Evolutionary conservation across 2,113 vertebrate species (phyloP), one percentile per base, ranked within the genome.

Genomic region (Tinamus guttatus): DNA sequence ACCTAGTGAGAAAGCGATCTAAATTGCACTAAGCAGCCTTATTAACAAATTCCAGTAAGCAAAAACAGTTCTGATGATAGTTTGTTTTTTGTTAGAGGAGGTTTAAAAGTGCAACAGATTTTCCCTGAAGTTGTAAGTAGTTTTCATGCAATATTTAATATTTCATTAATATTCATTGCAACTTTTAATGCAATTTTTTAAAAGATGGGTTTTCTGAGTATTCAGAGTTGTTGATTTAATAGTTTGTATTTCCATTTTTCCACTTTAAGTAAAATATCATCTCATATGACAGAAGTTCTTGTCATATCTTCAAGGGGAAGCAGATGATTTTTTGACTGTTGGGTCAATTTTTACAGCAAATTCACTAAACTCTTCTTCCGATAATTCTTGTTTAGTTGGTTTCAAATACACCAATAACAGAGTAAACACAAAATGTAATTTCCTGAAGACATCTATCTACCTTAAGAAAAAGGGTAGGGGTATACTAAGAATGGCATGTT

Each of bases 21-120:
- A 58, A 96, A 97, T 41, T 6, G 24, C 43, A 97, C 69, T 38
- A 96, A 52, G 49, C 82, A 81, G 89, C 85, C 68, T 91, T 95
- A 90, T 89, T 88, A 94, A 82, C 88, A 84, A 90, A 96, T 90
- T 96, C 91, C 63, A 94, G 49, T 49, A 49, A 12, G 21, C 21
- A 49, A 47, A 47, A 49, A 24, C 49, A 49, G 20, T 49, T 49
- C 47, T 47, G 47, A 21, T 49, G 22, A 9, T 40, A 12, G 19
- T 8, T 43, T 14, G 4, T 49, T 54, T 70, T 89, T 70, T 22
- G 8, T 87, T 40, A 82, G 75, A 79, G 69, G 34, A 68, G 47
- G 51, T 92, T 92, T 80, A 79, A 47, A 96, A 85, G 63, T 78
- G 82, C 95, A 96, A 92, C 27, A 78, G 64, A 73, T 21, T 7